Evolutionary conservation across 2,888 invertebrate species (phyloP).

Genomic region (Phengaris arion): DNA sequence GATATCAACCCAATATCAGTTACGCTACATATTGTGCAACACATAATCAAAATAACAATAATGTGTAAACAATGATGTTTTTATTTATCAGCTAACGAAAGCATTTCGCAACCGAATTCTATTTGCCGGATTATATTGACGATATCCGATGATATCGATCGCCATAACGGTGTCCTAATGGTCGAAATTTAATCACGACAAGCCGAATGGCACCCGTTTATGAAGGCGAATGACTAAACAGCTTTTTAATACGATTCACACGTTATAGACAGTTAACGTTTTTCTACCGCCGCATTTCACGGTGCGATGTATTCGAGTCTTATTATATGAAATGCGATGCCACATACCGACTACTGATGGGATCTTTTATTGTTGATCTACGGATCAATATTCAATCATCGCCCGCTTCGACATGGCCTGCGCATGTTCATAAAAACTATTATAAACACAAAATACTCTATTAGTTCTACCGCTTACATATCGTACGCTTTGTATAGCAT

Average conservation of each 20-base stretch:
- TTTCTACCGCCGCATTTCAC: conserved; percentile 78
- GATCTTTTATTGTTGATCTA: conserved; percentile 78
- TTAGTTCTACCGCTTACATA: conserved; percentile 52
- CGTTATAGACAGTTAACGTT: conserved; percentile 78
- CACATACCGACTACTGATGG: conserved; percentile 75
- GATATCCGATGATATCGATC: conserved; percentile 64
- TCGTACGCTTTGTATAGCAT: not conserved
- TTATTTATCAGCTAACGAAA: conserved; percentile 39
- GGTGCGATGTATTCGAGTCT: conserved; percentile 76
- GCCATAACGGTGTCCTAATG: conserved; percentile 73
- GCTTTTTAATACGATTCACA: conserved; percentile 80
- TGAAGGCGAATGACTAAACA: conserved; percentile 78
- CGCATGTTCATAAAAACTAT: conserved; percentile 52
- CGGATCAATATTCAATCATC: conserved; percentile 78
- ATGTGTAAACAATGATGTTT: conserved; percentile 31
- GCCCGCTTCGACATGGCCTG: conserved; percentile 61
- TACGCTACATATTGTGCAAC: not conserved
- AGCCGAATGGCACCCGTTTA: conserved; percentile 78
- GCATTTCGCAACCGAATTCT: conserved; percentile 59
- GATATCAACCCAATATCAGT: not conserved
- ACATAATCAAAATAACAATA: conserved; percentile 19
- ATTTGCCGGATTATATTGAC: conserved; percentile 68
- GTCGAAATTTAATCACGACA: conserved; percentile 78
- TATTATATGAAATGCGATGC: conserved; percentile 78
- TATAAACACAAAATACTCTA: conserved; percentile 40